Percentiles rank a stretch among this genome's conserved stretches.
Conservation (phyloP, 2,888 invertebrate genomes). For the Oscheius sp. region DNA sequence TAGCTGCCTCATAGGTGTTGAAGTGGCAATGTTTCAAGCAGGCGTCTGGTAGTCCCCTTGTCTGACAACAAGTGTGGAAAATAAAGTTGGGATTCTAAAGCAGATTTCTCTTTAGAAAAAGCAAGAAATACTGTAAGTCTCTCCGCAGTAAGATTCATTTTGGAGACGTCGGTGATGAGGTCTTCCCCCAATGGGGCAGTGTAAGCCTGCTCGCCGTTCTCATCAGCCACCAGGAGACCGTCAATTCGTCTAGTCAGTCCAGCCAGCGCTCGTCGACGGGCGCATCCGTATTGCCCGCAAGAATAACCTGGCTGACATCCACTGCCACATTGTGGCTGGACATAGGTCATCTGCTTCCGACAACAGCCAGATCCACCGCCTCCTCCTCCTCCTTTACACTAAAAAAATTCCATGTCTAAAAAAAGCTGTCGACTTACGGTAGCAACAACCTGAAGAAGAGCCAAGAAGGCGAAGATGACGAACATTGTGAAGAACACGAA, state of each 20-base stretch:
- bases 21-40: constrained; percentile 53
- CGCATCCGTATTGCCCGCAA: constrained; percentile 55
- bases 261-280: constrained; percentile 46
- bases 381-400: constrained; percentile 13
- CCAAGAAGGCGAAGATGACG: not conserved
- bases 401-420: not conserved
- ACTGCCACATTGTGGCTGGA: constrained; percentile 4
- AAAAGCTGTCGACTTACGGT: not conserved
- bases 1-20: constrained; percentile 43
- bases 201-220: constrained; percentile 43
- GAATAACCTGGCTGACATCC: constrained; percentile 50
- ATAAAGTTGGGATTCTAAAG: constrained; percentile 52
- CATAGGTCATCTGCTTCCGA: not conserved
- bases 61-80: constrained; percentile 54
- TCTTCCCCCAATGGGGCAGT: constrained; percentile 31
- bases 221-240: constrained; percentile 45
- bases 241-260: constrained; percentile 48
- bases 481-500: not conserved
- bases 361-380: constrained; percentile 34
- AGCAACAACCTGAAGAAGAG: not conserved
- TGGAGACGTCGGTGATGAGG: constrained; percentile 35
- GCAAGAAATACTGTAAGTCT: constrained; percentile 34
- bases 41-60: constrained; percentile 49
- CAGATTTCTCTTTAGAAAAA: not conserved
- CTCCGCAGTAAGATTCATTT: constrained; percentile 32